Conservation (phyloP, 2,797 vertebrate species). For the Pogoniulus pusillus region DNA sequence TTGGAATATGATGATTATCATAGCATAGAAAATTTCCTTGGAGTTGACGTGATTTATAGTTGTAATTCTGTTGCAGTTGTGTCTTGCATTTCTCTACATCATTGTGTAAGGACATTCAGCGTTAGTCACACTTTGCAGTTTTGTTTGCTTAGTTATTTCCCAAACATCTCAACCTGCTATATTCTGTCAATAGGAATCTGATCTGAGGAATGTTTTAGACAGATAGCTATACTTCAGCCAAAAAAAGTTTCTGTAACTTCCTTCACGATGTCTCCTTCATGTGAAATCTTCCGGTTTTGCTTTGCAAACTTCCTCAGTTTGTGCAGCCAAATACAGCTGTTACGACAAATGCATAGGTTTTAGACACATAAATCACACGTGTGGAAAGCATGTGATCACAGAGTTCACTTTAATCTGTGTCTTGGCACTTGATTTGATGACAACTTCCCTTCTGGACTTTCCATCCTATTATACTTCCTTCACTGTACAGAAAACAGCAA, state of each 20-base stretch:
- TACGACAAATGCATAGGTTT: neutral
- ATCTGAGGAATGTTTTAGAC: neutral
- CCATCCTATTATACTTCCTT: neutral
- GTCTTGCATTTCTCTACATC: neutral
- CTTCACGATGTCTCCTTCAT: neutral
- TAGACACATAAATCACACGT: neutral
- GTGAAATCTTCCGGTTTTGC: neutral
- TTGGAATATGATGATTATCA: neutral
- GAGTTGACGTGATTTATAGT: neutral
- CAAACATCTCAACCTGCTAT: neutral
- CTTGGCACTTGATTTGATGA: neutral
- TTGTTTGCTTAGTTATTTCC: neutral
- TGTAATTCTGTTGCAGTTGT: neutral
- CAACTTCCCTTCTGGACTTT: neutral
- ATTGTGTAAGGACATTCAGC: neutral
- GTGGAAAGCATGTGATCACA: neutral
- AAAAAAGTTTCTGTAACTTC: neutral
- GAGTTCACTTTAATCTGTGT: neutral
- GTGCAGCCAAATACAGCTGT: neutral
- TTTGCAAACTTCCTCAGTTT: neutral
- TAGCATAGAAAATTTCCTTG: neutral
- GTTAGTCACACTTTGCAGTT: neutral
- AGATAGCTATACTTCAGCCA: neutral
- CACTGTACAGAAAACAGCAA: neutral
- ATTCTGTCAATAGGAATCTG: neutral